Evolutionary conservation across 2,888 invertebrate species (phyloP).

Genomic region (Calliphora vomitoria): DNA sequence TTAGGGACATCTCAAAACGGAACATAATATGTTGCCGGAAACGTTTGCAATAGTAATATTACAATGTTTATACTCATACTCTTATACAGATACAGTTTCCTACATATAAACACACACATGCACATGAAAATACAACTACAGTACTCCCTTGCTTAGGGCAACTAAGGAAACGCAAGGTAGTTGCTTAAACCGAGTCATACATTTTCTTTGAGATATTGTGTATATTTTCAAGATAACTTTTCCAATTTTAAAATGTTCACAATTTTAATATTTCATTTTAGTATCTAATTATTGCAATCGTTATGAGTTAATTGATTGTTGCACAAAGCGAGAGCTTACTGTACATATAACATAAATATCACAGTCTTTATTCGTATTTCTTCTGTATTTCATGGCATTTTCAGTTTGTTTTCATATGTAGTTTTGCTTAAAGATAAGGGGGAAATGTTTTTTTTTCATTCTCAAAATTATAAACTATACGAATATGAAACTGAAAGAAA

Average conservation of each 20-base stretch:
- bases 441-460: no score
- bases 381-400: not conserved
- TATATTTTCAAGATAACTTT: no score
- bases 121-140: not conserved
- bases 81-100: conserved; percentile 2
- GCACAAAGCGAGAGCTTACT: no score
- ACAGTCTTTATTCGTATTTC: not conserved
- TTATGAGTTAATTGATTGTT: no score
- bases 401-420: not conserved
- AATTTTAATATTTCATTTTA: no score
- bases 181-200: no score
- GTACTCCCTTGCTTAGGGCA: no score
- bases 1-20: conserved; percentile 55
- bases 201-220: no score
- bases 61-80: not conserved
- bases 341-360: not conserved
- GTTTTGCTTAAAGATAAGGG: not conserved
- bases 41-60: conserved; percentile 38
- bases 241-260: no score
- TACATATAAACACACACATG: not conserved
- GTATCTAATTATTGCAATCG: no score
- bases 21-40: conserved; percentile 56
- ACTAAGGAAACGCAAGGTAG: no score
- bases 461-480: no score
- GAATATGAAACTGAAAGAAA: not conserved